These are phyloP conservation scores for Anas georgica DNA, from an alignment of 2,797 vertebrate genomes.

Conservation along the genomic window DNA sequence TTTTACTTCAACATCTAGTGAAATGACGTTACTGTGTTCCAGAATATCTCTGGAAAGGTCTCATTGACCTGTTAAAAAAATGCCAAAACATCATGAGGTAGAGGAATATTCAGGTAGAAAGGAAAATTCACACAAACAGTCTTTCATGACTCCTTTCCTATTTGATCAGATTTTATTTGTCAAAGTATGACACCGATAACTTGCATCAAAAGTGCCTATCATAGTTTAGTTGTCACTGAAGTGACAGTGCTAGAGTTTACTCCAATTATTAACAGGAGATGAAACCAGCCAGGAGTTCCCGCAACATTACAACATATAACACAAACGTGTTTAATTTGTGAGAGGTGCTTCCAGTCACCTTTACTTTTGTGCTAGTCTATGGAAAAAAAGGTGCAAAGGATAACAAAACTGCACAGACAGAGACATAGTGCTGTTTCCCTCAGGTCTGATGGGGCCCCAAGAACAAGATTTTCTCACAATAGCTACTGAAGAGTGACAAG, in stretches of 20 bases:
- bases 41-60: constrained; percentile 34
- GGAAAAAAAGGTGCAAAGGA: not conserved
- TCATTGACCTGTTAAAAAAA: constrained; percentile 44
- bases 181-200: not conserved
- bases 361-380: not conserved
- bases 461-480: not conserved
- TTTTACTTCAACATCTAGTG: not conserved
- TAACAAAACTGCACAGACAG: not conserved
- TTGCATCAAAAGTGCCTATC: not conserved
- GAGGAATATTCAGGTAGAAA: not conserved
- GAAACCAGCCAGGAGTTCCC: not conserved
- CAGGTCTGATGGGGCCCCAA: not conserved
- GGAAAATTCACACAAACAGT: not conserved
- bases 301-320: fast-evolving
- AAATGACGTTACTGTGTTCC: not conserved
- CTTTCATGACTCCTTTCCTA: not conserved
- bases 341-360: not conserved
- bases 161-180: not conserved
- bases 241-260: not conserved
- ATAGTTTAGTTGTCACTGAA: not conserved
- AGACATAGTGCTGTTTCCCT: not conserved
- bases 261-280: not conserved
- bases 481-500: fast-evolving
- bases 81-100: constrained; percentile 33
- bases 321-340: not conserved